Percentiles rank a stretch among this genome's conserved stretches.
These are phyloP conservation scores for Venustaconcha ellipsiformis DNA, from an alignment of 1,140 invertebrate genomes.

Conservation along the genomic window DNA sequence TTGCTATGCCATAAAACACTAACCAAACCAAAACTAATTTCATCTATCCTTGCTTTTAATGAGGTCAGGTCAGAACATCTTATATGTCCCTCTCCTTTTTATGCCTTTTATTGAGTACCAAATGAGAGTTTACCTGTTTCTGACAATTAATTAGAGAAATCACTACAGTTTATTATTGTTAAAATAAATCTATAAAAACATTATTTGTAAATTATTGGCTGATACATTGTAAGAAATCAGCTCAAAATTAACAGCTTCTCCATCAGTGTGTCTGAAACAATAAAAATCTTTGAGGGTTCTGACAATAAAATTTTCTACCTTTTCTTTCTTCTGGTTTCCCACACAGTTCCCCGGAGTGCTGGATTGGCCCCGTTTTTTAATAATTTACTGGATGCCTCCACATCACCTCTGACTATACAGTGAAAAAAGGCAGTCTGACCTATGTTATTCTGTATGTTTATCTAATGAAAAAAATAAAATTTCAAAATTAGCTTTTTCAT, in stretches of 20 bases:
- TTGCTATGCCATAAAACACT: no score
- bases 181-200: neutral
- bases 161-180: neutral
- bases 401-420: constrained; percentile 52
- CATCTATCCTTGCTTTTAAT: no score
- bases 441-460: constrained; percentile 51
- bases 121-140: no score
- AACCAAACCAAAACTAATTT: no score
- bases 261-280: neutral
- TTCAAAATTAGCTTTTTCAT: neutral
- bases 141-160: neutral
- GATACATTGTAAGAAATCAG: neutral
- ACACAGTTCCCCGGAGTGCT: constrained; percentile 45
- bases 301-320: constrained; percentile 26
- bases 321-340: constrained; percentile 56
- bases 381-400: constrained; percentile 36
- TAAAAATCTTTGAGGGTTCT: neutral
- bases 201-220: neutral
- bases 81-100: no score
- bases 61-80: no score
- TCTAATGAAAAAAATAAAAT: constrained; percentile 33
- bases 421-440: constrained; percentile 59
- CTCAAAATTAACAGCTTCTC: neutral
- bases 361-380: constrained; percentile 52
- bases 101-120: no score